phyloP scores from a whole-genome alignment of 2,113 vertebrate genomes.

The Alethe diademata region DNA sequence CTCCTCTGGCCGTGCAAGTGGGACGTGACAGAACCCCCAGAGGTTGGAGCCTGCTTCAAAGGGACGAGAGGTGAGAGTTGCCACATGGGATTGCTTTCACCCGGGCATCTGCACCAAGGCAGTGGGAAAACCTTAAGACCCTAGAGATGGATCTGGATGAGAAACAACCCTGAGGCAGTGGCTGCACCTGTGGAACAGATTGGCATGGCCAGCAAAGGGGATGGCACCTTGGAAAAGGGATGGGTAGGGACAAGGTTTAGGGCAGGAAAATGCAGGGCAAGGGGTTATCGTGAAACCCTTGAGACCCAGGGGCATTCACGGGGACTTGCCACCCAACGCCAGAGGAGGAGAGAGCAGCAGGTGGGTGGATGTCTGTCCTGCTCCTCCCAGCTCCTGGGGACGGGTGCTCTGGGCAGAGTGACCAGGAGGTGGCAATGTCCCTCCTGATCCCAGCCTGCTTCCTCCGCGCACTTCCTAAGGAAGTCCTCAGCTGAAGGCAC shows the following conservation, averaged over 20 bases:
- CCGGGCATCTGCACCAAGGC: not conserved
- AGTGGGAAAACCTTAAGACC: not conserved
- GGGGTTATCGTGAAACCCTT: not conserved
- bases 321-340: not conserved
- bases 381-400: not conserved
- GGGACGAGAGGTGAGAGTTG: rapidly evolving
- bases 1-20: rapidly evolving
- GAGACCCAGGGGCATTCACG: rapidly evolving
- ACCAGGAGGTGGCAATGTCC: conserved; percentile 63
- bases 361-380: not conserved
- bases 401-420: conserved; percentile 4
- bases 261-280: not conserved
- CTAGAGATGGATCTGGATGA: not conserved
- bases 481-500: not conserved
- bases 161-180: not conserved
- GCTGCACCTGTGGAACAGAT: not conserved
- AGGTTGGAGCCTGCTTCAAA: not conserved
- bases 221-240: not conserved
- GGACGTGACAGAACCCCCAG: not conserved
- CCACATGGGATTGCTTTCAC: not conserved
- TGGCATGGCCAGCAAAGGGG: rapidly evolving
- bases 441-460: not conserved
- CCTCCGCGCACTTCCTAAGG: not conserved
- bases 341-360: not conserved
- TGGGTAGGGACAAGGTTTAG: not conserved